phyloP scores from a whole-genome alignment of 2,113 vertebrate genomes.

The Semnornis frantzii region DNA sequence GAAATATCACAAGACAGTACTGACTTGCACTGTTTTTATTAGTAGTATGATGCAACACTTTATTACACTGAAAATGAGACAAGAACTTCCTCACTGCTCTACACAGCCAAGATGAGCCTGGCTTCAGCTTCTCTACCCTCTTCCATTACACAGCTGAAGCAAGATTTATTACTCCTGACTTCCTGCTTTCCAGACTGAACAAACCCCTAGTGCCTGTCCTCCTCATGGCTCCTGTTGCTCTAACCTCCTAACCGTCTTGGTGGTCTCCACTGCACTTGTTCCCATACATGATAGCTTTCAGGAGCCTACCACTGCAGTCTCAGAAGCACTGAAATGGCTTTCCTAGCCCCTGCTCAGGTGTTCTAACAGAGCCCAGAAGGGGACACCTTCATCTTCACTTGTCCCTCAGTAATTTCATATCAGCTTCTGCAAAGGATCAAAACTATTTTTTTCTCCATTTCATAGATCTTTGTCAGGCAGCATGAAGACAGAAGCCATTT shows the following conservation, averaged over 20 bases:
- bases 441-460: not conserved
- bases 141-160: not conserved
- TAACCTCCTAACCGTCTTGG: rapidly evolving
- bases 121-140: rapidly evolving
- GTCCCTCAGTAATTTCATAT: not conserved
- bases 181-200: not conserved
- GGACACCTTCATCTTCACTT: not conserved
- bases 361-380: rapidly evolving
- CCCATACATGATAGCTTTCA: not conserved
- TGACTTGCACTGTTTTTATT: not conserved
- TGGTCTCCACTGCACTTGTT: not conserved
- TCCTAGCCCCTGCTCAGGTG: not conserved
- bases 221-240: not conserved
- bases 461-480: not conserved
- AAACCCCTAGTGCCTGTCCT: not conserved
- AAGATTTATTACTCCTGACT: not conserved
- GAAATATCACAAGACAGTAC: not conserved
- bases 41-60: not conserved
- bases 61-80: not conserved
- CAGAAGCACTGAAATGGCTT: rapidly evolving
- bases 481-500: not conserved
- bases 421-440: not conserved
- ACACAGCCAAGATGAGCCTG: not conserved
- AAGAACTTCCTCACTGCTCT: rapidly evolving
- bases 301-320: not conserved